These are phyloP conservation scores for Drosophila orosa DNA, from an alignment of 1,140 invertebrate genomes.

Conservation along the genomic window DNA sequence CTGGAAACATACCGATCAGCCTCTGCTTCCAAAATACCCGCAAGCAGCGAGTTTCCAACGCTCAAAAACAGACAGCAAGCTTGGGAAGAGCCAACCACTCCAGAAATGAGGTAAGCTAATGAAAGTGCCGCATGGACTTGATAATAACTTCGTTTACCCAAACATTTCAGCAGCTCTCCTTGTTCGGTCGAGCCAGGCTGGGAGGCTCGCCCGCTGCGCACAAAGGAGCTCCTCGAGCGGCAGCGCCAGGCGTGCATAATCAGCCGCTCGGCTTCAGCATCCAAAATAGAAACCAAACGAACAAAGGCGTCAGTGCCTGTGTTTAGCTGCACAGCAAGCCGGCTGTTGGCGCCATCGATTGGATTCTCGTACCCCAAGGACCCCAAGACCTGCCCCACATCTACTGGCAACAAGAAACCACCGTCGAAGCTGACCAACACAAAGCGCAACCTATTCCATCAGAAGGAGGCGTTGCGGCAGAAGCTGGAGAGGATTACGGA, in stretches of 20 bases:
- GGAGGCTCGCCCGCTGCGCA: slow-evolving; percentile 20
- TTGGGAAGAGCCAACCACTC: neutral
- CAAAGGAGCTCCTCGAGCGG: slow-evolving; percentile 31
- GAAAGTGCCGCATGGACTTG: neutral
- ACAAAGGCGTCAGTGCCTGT: slow-evolving; percentile 8
- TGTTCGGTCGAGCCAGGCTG: neutral
- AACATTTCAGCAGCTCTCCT: neutral
- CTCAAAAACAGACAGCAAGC: neutral
- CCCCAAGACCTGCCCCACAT: neutral
- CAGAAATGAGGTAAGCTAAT: slow-evolving; percentile 11
- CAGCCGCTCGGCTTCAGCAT: slow-evolving; percentile 6
- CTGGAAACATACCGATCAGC: neutral
- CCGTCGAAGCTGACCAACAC: slow-evolving; percentile 22
- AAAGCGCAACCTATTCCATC: slow-evolving; percentile 31
- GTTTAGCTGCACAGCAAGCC: slow-evolving; percentile 10
- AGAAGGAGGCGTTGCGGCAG: slow-evolving; percentile 3
- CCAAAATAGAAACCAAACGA: slow-evolving; percentile 12
- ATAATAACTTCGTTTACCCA: neutral
- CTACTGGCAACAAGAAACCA: neutral
- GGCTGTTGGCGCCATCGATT: slow-evolving; percentile 27
- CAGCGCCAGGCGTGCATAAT: neutral
- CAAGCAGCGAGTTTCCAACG: neutral
- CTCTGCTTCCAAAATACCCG: neutral
- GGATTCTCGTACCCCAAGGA: slow-evolving; percentile 46
- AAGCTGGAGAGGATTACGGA: slow-evolving; percentile 26